phyloP scores from a whole-genome alignment of 2,797 vertebrate genomes.

The Falco cherrug region DNA sequence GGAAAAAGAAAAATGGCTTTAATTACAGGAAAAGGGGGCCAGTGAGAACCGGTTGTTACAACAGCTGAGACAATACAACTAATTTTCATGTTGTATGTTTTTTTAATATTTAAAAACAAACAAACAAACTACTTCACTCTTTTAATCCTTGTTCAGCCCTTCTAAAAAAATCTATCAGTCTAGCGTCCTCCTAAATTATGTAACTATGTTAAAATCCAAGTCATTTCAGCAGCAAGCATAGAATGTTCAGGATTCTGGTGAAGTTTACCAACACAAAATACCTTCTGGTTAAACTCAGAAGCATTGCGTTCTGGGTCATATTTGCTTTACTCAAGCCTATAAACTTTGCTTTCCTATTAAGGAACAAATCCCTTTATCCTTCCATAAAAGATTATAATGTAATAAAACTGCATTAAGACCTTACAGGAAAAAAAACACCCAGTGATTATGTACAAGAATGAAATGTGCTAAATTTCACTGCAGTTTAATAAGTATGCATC shows the following conservation, averaged over 20 bases:
- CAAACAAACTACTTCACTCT: background rate
- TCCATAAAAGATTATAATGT: slow-evolving; percentile 7
- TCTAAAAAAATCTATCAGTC: background rate
- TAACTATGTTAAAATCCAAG: background rate
- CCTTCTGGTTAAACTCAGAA: background rate
- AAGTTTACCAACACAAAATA: slow-evolving; percentile 24
- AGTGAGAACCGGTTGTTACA: slow-evolving; percentile 35
- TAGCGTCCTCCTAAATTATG: background rate
- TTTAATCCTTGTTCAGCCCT: background rate
- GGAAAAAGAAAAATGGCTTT: slow-evolving; percentile 51
- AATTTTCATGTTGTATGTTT: background rate
- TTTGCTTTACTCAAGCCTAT: slow-evolving; percentile 17
- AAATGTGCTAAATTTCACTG: slow-evolving; percentile 2
- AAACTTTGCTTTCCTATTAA: slow-evolving; percentile 15
- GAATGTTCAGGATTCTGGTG: background rate
- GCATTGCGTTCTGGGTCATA: background rate
- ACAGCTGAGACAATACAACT: background rate
- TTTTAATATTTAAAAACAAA: background rate
- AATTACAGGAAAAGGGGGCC: slow-evolving; percentile 59
- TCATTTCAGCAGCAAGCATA: background rate
- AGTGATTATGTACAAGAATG: background rate
- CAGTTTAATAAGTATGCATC: background rate
- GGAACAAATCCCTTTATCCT: slow-evolving; percentile 35
- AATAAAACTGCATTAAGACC: slow-evolving; percentile 17
- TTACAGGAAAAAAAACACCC: background rate